Base-by-base conservation (phyloP, 2,113 vertebrate genomes). In the mouse (Mus musculus) region DNA sequence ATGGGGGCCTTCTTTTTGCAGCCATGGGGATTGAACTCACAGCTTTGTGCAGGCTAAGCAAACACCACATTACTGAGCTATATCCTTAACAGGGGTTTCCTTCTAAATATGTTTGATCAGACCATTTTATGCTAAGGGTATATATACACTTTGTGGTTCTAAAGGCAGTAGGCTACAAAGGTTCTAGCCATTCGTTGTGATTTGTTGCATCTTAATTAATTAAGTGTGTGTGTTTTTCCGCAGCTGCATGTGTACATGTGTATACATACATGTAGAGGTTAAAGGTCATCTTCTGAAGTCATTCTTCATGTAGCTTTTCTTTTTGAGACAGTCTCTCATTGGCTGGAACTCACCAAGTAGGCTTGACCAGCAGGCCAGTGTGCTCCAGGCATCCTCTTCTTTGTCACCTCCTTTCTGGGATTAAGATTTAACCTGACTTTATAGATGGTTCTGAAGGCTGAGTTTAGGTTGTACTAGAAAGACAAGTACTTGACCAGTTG, bases 71-170 rank as follows among this genome's bases (percentile, higher is more conserved):
- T 14, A 30, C 52, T 72, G 49, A 88, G 36, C 33, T 39, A 39
- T 73, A 59, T 8, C 13, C 22, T n/a, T 36, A 42, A 14, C n/a
- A 73, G 54, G 65, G 30, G 1, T 19, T 93, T 67, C 24, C 77
- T 85, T 94, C 82, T 86, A 67, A 59, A 90, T 42, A 90, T 24
- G 17, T 46, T 87, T 82, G 59, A 90, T 88, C 72, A 54, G 76
- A 65, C 88, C 36, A 59, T 54, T 65, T 76, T 61, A 46, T 59
- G 73, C 12, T 59, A 33, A 63, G 39, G 59, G 13, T 2, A 46
- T 69, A 4, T 63, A 61, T 6, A 30, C 12, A 72, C 76, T 93
- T 20, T 89, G 76, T 93, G 52, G 16, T 88, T 91, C 30, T 65
- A 54, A 93, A 92, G 24, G 6, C 54, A 81, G 12, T 54, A 82